phyloP scores from a whole-genome alignment of 2,888 invertebrate species.

The Acholoe squamosa region DNA sequence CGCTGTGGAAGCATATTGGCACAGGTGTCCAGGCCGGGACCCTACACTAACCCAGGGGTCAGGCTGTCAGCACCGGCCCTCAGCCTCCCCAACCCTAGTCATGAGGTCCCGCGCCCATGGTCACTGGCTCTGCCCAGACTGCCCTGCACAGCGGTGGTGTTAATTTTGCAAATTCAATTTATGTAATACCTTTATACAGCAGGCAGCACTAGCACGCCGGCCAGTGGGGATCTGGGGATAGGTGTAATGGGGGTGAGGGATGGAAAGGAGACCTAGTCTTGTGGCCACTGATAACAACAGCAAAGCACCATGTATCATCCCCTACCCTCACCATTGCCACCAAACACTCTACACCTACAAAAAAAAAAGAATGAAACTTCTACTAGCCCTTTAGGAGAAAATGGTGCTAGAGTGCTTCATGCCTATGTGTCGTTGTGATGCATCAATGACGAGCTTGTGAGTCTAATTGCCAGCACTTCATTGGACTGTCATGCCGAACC shows the following conservation, averaged over 20 bases:
- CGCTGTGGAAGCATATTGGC: slow-evolving; percentile 47
- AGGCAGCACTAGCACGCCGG: background rate
- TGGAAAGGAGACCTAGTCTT: background rate
- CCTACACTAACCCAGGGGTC: slow-evolving; percentile 44
- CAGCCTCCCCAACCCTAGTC: background rate
- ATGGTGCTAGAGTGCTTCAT: too few species aligned
- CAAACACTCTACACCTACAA: background rate
- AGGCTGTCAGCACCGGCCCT: slow-evolving; percentile 29
- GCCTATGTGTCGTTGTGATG: too few species aligned
- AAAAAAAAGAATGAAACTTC: background rate
- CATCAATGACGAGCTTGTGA: too few species aligned
- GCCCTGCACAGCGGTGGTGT: background rate
- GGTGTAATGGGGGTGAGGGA: background rate
- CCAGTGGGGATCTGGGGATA: slow-evolving; percentile 1
- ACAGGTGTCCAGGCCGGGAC: slow-evolving; percentile 10
- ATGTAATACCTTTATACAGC: slow-evolving; percentile 42
- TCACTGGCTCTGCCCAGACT: background rate
- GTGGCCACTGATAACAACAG: background rate
- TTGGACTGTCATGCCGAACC: too few species aligned
- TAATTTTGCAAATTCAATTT: slow-evolving; percentile 52
- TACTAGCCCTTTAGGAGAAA: too few species aligned
- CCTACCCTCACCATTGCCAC: background rate
- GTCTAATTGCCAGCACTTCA: too few species aligned
- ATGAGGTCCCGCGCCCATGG: background rate
- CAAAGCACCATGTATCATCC: background rate